Evolutionary conservation across 2,797 vertebrate species (phyloP).

Genomic region (Lemur catta): DNA sequence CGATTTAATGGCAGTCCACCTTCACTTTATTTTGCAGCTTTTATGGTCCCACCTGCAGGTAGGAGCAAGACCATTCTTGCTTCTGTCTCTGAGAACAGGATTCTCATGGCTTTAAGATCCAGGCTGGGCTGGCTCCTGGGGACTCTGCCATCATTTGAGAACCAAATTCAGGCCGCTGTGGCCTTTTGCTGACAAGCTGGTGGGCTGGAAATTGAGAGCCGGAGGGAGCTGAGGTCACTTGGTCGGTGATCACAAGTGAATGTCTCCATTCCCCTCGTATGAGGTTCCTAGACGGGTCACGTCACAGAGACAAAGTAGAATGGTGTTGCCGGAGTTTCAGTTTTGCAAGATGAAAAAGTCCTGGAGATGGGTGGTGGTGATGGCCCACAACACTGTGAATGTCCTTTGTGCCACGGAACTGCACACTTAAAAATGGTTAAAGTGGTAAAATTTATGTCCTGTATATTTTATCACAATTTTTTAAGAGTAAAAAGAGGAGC

Average conservation of each 20-base stretch:
- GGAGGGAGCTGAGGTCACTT: background rate
- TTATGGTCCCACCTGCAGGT: background rate
- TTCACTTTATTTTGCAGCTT: background rate
- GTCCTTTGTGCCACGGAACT: background rate
- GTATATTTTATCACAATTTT: background rate
- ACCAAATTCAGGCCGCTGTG: background rate
- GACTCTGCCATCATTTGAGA: background rate
- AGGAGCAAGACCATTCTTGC: too few species aligned
- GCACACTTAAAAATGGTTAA: background rate
- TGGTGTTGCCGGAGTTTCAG: background rate
- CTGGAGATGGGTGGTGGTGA: too few species aligned
- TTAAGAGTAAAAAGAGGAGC: background rate
- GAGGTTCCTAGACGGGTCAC: background rate
- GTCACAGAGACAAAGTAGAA: background rate
- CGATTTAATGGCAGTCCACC: too few species aligned
- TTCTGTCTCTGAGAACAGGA: background rate
- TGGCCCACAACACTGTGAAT: accelerated
- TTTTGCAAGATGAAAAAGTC: background rate
- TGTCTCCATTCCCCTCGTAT: background rate
- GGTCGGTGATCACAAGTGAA: background rate
- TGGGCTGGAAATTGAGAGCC: background rate
- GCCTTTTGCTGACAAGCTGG: background rate
- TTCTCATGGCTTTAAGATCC: background rate
- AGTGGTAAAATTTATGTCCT: background rate
- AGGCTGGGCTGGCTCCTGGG: too few species aligned